Evolutionary conservation across 1,140 invertebrate genomes (phyloP).

Genomic region (Halesus radiatus): DNA sequence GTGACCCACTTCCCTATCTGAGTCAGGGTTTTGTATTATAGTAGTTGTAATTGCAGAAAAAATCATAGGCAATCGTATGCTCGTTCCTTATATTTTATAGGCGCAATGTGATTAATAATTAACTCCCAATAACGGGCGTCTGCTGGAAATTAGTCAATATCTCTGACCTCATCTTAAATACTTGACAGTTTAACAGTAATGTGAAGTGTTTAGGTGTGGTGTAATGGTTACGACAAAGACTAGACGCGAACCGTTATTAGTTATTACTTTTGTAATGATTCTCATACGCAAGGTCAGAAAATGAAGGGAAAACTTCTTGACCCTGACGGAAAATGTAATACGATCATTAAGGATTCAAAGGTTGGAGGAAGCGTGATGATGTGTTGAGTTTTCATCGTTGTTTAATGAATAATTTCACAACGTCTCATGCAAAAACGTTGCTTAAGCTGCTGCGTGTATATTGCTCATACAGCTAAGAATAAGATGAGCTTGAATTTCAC

Average conservation of each 20-base stretch:
- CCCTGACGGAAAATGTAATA: not conserved
- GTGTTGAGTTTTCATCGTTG: too few relatives aligned
- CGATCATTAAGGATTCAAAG: not conserved
- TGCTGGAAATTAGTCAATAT: not conserved
- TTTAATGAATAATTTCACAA: too few relatives aligned
- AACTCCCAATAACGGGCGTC: not conserved
- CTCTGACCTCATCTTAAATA: constrained; percentile 1
- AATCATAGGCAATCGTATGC: not conserved
- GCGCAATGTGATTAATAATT: not conserved
- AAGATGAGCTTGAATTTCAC: too few relatives aligned
- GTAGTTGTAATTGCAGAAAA: not conserved
- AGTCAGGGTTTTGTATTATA: constrained; percentile 7
- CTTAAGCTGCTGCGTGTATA: too few relatives aligned
- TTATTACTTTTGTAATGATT: not conserved
- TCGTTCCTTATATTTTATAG: not conserved
- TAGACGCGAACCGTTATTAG: too few relatives aligned
- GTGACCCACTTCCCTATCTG: constrained; percentile 3
- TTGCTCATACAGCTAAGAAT: too few relatives aligned
- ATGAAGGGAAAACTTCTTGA: constrained; percentile 1
- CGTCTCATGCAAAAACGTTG: too few relatives aligned
- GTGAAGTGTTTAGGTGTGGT: not conserved
- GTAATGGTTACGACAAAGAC: too few relatives aligned
- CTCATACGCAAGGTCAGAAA: not conserved
- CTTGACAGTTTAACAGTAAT: not conserved
- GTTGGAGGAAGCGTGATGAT: too few relatives aligned